Evolutionary conservation across 1,140 invertebrate species (phyloP).

Genomic region (Protaetia brevitarsis): DNA sequence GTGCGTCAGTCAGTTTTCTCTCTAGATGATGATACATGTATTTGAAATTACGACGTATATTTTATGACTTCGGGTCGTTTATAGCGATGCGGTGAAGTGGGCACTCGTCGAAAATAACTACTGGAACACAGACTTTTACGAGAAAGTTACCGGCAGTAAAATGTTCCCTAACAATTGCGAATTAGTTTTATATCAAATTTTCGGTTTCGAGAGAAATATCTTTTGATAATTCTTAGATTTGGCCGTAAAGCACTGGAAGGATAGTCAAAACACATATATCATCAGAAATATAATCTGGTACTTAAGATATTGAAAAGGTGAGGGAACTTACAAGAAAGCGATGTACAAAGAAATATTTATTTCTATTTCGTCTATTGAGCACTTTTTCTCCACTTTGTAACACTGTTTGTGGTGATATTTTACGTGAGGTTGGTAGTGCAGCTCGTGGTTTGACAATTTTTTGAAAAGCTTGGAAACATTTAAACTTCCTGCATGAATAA

Average conservation of each 20-base stretch:
- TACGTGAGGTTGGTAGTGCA: too few species aligned
- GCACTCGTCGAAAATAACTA: slow-evolving; percentile 6
- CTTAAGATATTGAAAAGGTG: not conserved
- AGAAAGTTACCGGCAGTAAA: not conserved
- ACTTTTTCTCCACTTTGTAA: too few species aligned
- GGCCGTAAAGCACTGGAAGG: not conserved
- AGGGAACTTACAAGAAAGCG: not conserved
- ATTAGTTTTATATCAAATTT: slow-evolving; percentile 16
- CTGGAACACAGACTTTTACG: not conserved
- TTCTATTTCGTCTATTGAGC: too few species aligned
- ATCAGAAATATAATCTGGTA: not conserved
- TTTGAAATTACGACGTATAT: slow-evolving; percentile 9
- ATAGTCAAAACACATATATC: not conserved
- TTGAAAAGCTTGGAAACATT: too few species aligned
- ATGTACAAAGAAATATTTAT: not conserved
- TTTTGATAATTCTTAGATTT: not conserved
- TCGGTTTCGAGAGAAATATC: not conserved
- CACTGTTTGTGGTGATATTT: too few species aligned
- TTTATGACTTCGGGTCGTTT: slow-evolving; percentile 14
- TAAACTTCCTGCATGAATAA: too few species aligned
- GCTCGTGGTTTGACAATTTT: too few species aligned
- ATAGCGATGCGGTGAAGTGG: slow-evolving; percentile 5
- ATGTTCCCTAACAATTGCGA: not conserved
- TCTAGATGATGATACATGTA: too few species aligned
- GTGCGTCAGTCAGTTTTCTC: too few species aligned